Base-by-base conservation (phyloP, 2,888 invertebrate species). In the Amphipoea lucens region DNA sequence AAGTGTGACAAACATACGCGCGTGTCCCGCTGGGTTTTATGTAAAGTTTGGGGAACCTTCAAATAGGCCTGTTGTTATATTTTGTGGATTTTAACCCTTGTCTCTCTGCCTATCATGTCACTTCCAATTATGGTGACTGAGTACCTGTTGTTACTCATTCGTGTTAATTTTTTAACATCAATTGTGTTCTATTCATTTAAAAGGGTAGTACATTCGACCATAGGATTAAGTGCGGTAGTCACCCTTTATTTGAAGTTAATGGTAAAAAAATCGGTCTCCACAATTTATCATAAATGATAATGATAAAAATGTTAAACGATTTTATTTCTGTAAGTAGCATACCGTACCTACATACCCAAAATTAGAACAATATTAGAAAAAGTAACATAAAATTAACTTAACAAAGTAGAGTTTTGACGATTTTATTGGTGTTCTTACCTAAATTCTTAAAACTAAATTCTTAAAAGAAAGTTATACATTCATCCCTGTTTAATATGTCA, bases 71-170 rank as follows among this genome's bases (percentile, higher is more conserved):
- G 36, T 74, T 29, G 65, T 73, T 76, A 40, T 73, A 62, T 75
- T 83, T 73, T 29, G 69, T 65, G 74, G 70, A 72, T 83, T 80
- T 81, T 62, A 81, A 86, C 86, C 83, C 81, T 81, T 81, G 74
- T 86, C 81, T 75, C 68, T 60, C 57, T 71, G 71, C 62, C 74
- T 74, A 68, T 79, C 51, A 54, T 57, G 63, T 72, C 70, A 40
- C 71, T 66, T 45, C 81, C 81, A 86, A 86, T 86, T 86, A 86
- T 65, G 20, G 54, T 75, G 83, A 81, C 83, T 81, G 66, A 83
- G 72, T 69, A 66, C 70, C 74, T 45, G 60, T 70, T 63, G 80
- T 69, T 71, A 66, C 66, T 70, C 54, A 73, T 69, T 81, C 54
- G 7, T 40, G 23, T 85, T 63, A 75, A 67, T 84, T 81, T 84